Base-by-base conservation (phyloP, 2,888 invertebrate genomes). In the Eudasyphora cyanicolor region DNA sequence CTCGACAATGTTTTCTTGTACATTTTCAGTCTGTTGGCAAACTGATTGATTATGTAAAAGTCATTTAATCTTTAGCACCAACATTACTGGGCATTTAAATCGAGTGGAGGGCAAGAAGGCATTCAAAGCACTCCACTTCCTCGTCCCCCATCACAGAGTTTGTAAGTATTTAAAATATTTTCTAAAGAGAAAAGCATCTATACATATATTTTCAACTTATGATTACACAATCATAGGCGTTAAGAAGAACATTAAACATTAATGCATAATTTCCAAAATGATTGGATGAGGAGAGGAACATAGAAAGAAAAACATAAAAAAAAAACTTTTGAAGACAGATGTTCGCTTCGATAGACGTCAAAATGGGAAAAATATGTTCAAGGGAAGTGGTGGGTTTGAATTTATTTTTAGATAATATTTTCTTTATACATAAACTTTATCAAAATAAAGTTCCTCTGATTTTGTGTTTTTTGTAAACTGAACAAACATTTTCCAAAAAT, bases 41-140 rank as follows among this genome's bases (percentile, higher is more conserved):
- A 78, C 71, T 78, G 77, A 78, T 62, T 35, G 77, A 77, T 77
- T 77, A 70, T 62, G 71, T 62, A 78, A 64, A 64, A 78, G 51
- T 62, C 62, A 62, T 78, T 78, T 64, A 38, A 70, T 71, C 70
- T 62, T 71, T 71, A 49, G 51, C 62, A 51, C 21, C 35, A 51
- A n/a, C 71, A 71, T 71, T 38, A 51, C 29, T 12, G 10, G 19
- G 19, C 64, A 64, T 38, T 29, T 8, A 32, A 19, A 7, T 19
- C 21, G 64, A 64, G 64, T 64, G 38, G 64, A 12, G 29, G 10
- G 17, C 12, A 32, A 5, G 60, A 1, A 17, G 45, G 12, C n/a
- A 14, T n/a, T n/a, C n/a, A 6, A 12, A 38, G 12, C 5, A n/a
- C 8, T 49, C 49, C 8, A 49, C 38, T 49, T n/a, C 49, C 8